phyloP scores from a whole-genome alignment of 2,797 vertebrate species.

The Microctenopoma stevenorrisi region DNA sequence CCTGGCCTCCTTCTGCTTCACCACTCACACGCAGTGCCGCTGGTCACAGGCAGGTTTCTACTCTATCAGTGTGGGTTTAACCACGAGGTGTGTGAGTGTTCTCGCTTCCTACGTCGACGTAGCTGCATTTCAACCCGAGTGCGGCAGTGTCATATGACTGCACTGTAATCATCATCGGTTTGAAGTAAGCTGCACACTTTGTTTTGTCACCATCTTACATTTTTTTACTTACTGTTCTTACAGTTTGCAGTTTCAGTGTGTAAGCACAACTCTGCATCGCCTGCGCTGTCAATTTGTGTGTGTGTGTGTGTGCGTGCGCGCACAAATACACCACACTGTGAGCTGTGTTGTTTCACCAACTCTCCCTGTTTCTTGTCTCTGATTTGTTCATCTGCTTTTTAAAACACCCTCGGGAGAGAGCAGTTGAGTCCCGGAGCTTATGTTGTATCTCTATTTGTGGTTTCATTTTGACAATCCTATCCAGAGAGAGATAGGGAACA shows the following conservation, averaged over 20 bases:
- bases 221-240: background rate
- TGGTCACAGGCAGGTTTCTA: constrained; percentile 14
- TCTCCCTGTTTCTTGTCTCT: constrained; percentile 14
- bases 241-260: background rate
- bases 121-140: background rate
- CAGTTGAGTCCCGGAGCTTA: constrained; percentile 25
- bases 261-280: background rate
- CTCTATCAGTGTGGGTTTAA: background rate
- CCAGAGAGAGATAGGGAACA: background rate
- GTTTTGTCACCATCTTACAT: background rate
- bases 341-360: background rate
- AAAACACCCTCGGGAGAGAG: constrained; percentile 18
- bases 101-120: background rate
- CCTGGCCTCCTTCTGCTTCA: constrained; percentile 33
- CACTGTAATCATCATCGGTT: background rate
- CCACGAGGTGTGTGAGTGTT: constrained; percentile 10
- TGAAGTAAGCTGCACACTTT: background rate
- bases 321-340: background rate
- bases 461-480: constrained; percentile 20
- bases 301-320: background rate
- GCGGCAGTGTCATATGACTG: constrained; percentile 2
- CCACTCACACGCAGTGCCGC: constrained; percentile 10
- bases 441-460: constrained; percentile 33
- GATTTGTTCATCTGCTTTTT: constrained; percentile 26
- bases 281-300: background rate